Conservation (phyloP, 2,888 invertebrate genomes). For the Caenorhabditis macrosperma region DNA sequence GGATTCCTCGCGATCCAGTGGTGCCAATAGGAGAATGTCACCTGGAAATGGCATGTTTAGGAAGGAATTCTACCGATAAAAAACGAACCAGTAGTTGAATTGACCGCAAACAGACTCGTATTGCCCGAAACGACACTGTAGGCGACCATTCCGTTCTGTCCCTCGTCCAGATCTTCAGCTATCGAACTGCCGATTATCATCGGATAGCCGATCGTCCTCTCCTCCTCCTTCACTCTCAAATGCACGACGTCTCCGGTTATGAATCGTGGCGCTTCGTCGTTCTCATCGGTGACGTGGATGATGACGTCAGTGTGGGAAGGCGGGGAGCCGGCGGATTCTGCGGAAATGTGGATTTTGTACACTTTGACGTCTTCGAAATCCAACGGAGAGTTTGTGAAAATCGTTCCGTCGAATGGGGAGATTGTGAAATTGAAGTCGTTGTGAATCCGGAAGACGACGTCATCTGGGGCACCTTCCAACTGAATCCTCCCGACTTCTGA, state of each 20-base stretch:
- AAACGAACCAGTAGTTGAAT: conserved; percentile 59
- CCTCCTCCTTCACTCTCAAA: conserved; percentile 55
- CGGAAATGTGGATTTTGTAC: conserved; percentile 2
- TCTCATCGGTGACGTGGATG: conserved; percentile 65
- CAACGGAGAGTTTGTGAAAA: conserved; percentile 40
- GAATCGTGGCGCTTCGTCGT: conserved; percentile 71
- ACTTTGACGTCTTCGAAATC: conserved; percentile 50
- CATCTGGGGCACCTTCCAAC: not conserved
- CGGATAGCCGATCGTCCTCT: conserved; percentile 25
- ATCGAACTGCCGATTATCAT: conserved; percentile 60
- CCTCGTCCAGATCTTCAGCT: conserved; percentile 65
- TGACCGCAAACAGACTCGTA: conserved; percentile 65
- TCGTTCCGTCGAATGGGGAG: conserved; percentile 37
- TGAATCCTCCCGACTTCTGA: conserved; percentile 10
- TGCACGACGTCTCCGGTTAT: conserved; percentile 65
- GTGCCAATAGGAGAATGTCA: conserved; percentile 38
- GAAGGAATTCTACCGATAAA: not conserved
- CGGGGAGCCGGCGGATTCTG: not conserved
- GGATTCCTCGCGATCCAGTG: conserved; percentile 63
- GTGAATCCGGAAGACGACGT: conserved; percentile 34
- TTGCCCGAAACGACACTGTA: conserved; percentile 70
- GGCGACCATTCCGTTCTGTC: conserved; percentile 57
- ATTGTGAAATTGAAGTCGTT: conserved; percentile 51
- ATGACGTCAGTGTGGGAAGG: conserved; percentile 34
- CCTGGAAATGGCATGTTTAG: conserved; percentile 35